Percentiles rank a stretch among this genome's conserved stretches.
Conservation (phyloP, 2,113 vertebrate genomes). For the Nettapus auritus region DNA sequence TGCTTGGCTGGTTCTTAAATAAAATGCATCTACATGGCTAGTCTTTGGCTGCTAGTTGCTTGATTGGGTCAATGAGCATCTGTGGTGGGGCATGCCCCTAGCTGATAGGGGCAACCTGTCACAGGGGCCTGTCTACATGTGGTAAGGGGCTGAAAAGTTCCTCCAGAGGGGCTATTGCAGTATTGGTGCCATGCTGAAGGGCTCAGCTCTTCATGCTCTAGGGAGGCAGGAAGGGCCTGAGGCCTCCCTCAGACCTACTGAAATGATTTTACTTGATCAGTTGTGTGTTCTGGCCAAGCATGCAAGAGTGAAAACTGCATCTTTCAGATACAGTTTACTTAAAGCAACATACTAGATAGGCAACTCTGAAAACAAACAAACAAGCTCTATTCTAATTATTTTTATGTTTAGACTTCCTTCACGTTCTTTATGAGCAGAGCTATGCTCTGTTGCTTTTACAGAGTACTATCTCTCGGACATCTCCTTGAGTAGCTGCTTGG, state of each 20-base stretch:
- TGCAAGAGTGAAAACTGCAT: not conserved
- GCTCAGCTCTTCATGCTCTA: fast-evolving
- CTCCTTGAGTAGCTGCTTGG: not conserved
- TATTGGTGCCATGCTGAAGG: fast-evolving
- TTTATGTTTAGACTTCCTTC: not conserved
- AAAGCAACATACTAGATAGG: fast-evolving
- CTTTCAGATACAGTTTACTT: not conserved
- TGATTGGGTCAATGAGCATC: not conserved
- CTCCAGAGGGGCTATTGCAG: not conserved
- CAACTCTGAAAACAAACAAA: not conserved
- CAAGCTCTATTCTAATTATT: not conserved
- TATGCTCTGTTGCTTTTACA: fast-evolving
- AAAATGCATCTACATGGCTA: fast-evolving
- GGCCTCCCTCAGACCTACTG: fast-evolving
- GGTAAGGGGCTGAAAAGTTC: not conserved
- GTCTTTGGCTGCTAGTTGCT: fast-evolving
- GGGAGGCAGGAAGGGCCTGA: fast-evolving
- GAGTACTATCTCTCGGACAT: not conserved
- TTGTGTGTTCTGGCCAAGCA: fast-evolving
- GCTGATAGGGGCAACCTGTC: not conserved
- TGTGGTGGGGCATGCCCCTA: fast-evolving
- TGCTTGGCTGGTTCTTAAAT: not conserved
- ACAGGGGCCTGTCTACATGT: fast-evolving
- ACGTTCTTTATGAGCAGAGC: not conserved
- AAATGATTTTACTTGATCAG: not conserved